Evolutionary conservation across 2,797 vertebrate genomes (phyloP), one percentile per base, ranked within the genome.

Genomic region (Sebastes minor): DNA sequence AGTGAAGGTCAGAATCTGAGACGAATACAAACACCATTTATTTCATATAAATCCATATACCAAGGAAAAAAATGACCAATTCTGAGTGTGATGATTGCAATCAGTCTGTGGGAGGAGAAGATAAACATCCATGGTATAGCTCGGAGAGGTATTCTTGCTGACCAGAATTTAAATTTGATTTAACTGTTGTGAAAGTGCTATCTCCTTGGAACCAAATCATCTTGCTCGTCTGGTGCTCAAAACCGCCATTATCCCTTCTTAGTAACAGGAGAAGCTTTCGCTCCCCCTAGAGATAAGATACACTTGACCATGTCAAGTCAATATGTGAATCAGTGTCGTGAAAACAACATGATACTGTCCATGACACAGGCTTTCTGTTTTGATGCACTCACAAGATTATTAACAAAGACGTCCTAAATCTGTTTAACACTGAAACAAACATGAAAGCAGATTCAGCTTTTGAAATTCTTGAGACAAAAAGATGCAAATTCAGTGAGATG

Each of bases 11-110:
- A 35, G n/a, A 46, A 56, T 74, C 32, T n/a, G 55, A 56, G 25
- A 33, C 22, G 57, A 59, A 52, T 23, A 10, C 7, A 5, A 64
- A 53, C 10, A 30, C 5, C 18, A 14, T 28, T 28, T 33, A 30
- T 67, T 62, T 78, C 69, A 49, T 49, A 72, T 59, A 20, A 70
- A 46, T 69, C 22, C 28, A 35, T 11, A 75, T 7, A 32, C 23
- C 20, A 4, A 32, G 57, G 13, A 33, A 69, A 57, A 59, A 6
- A 35, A 10, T 7, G 10, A 60, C 42, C 14, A 30, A 42, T 52
- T 61, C 42, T 38, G 12, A 61, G 27, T 76, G 53, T 11, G 71
- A 57, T 74, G 78, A 86, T 74, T 62, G 11, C 55, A 59, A 72
- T 81, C 69, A 74, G 56, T 20, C 30, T 53, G 35, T 71, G 56